A percentile compares a stretch with the other conserved stretches of the same genome.
Conservation (phyloP, 2,113 vertebrate species). For the Strix uralensis region DNA sequence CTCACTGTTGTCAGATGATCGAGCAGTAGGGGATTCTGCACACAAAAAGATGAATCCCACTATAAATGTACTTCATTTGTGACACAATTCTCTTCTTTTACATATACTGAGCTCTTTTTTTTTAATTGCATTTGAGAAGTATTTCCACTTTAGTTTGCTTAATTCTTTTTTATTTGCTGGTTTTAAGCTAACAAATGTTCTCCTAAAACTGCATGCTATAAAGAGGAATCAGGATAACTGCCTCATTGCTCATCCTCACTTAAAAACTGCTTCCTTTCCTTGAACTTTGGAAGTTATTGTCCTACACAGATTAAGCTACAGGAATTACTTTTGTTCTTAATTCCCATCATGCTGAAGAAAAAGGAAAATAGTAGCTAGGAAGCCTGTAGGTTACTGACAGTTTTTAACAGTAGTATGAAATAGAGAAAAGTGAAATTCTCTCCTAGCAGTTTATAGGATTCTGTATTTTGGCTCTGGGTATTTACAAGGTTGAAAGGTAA, state of each 20-base stretch:
- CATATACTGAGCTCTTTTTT: neutral
- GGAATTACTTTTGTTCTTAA: neutral
- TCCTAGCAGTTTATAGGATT: neutral
- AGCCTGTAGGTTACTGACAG: neutral
- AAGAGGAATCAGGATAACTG: neutral
- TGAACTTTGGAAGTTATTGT: neutral
- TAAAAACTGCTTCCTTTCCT: neutral
- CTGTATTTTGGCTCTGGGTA: neutral
- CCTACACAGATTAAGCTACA: neutral
- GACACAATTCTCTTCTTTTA: neutral
- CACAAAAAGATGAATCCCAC: neutral
- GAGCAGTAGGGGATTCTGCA: constrained; percentile 75
- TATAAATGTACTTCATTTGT: neutral
- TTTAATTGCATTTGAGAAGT: neutral
- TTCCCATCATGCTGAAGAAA: neutral
- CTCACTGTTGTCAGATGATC: constrained; percentile 78
- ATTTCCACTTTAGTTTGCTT: neutral
- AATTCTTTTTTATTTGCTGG: neutral
- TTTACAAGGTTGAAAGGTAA: neutral
- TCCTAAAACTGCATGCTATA: neutral
- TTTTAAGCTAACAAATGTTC: neutral
- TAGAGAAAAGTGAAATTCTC: neutral
- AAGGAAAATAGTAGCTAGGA: neutral
- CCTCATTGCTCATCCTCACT: neutral
- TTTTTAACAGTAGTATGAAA: neutral